A percentile compares a stretch with the other conserved stretches of the same genome.
phyloP scores from a whole-genome alignment of 2,888 invertebrate genomes.

The Chromoteleia sp. region DNA sequence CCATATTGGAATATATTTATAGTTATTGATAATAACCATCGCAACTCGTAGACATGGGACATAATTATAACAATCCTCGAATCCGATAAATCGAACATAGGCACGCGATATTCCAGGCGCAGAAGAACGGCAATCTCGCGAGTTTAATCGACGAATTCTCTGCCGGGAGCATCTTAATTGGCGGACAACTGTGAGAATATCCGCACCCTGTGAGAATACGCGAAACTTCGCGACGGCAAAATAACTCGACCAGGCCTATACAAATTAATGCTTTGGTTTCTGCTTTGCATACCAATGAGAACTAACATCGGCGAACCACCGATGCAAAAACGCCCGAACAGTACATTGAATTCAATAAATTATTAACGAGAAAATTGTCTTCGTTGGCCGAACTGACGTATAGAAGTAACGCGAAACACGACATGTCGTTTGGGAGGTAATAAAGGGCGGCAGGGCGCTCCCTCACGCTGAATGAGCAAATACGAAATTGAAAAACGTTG shows the following conservation, averaged over 20 bases:
- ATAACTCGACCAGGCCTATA: slow-evolving; percentile 31
- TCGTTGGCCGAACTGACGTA: not conserved
- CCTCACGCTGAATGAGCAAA: slow-evolving; percentile 21
- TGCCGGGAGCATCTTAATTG: slow-evolving; percentile 64
- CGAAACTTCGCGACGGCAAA: slow-evolving; percentile 25
- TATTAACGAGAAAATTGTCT: not conserved
- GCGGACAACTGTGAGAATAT: slow-evolving; percentile 68
- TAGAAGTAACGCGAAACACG: not conserved
- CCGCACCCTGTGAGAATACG: slow-evolving; percentile 52
- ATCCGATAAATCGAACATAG: slow-evolving; percentile 50
- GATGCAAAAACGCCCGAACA: not conserved
- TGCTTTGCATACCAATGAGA: slow-evolving; percentile 41
- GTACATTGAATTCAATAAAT: slow-evolving; percentile 10
- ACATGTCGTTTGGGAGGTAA: not conserved
- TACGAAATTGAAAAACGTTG: slow-evolving; percentile 37
- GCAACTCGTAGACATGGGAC: slow-evolving; percentile 9
- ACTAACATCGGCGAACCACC: not conserved
- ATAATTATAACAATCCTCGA: slow-evolving; percentile 48
- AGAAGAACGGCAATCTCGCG: slow-evolving; percentile 55
- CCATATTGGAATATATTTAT: no score
- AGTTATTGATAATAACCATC: slow-evolving; percentile 20
- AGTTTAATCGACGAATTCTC: slow-evolving; percentile 63
- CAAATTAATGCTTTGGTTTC: slow-evolving; percentile 42
- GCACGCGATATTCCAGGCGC: slow-evolving; percentile 39
- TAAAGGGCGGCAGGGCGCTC: slow-evolving; percentile 11